Conservation (phyloP, 2,888 invertebrate genomes). For the Pyrochroa serraticornis region DNA sequence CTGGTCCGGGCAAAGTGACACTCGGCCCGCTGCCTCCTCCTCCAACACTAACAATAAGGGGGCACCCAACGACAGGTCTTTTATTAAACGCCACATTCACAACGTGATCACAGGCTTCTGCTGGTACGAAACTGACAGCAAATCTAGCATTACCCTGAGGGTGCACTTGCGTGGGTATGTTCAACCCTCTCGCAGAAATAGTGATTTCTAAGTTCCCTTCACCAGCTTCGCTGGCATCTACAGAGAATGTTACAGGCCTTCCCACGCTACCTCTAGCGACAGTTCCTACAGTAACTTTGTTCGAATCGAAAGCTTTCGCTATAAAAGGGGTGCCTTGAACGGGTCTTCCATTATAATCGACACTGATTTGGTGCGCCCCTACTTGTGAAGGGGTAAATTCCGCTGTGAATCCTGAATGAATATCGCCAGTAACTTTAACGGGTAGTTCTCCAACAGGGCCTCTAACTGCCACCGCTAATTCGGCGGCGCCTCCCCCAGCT, state of each 20-base stretch:
- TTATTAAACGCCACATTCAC: constrained; percentile 98
- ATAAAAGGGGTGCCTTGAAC: constrained; percentile 89
- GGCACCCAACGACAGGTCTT: constrained; percentile 85
- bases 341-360: constrained; percentile 88
- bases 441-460: constrained; percentile 88
- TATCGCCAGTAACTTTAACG: constrained; percentile 84
- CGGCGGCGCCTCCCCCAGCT: constrained; percentile 76
- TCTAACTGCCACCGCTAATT: constrained; percentile 86
- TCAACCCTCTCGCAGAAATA: constrained; percentile 89
- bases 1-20: constrained; percentile 74
- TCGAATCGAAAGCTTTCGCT: constrained; percentile 92
- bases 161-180: constrained; percentile 93
- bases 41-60: constrained; percentile 83
- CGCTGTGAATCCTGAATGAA: constrained; percentile 85
- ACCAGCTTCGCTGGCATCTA: constrained; percentile 95
- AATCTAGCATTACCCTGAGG: constrained; percentile 90
- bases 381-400: constrained; percentile 92
- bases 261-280: constrained; percentile 83
- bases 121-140: constrained; percentile 95
- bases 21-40: constrained; percentile 71
- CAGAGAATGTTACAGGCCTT: constrained; percentile 90
- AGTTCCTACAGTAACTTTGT: constrained; percentile 78
- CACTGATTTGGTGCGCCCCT: constrained; percentile 90
- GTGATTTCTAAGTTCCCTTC: constrained; percentile 98
- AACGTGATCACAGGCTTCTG: constrained; percentile 91